Evolutionary conservation across 2,797 vertebrate species (phyloP), one percentile per base, ranked within the genome.

Genomic region (Dermochelys coriacea): DNA sequence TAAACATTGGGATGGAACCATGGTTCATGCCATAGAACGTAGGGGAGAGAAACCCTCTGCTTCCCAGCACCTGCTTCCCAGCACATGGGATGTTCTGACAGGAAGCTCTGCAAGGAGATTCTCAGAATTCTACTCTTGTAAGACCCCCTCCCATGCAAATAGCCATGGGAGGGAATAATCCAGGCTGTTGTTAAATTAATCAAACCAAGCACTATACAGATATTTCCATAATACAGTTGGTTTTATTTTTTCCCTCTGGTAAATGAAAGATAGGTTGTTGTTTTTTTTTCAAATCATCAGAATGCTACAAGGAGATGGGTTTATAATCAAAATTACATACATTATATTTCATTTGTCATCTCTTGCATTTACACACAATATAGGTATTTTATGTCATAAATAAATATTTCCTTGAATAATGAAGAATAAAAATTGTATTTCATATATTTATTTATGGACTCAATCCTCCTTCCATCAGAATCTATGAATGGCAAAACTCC

Each of bases 391-490:
- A 31, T 85, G 68, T 89, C 90, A 94, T 64, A 81, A 8, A 64
- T 85, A 87, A 91, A 75, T 75, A 45, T 75, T 29, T 47, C 45
- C 64, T 45, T 89, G 93, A 97, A 88, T 80, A 93, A 87, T 93
- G 85, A 89, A 91, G 89, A n/a, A 90, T 47, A 37, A 95, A 90
- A 95, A 85, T 23, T 59, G 71, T 74, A 37, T 90, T 96, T 93
- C 84, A 75, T 84, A n/a, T 88, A 87, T 74, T 95, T 87, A 91
- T 83, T 97, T 95, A 87, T 94, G 93, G 91, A 95, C 85, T 94
- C 91, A 74, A 1, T 61, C 85, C 59, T 93, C 64, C 93, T 95
- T 93, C 96, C 91, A 84, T 96, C 74, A 45, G 47, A 80, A 82
- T 91, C 87, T 92, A 21, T 87, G 87, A 45, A 4, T 97, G 91